A percentile compares a stretch with the other conserved stretches of the same genome.
Conservation (phyloP, 2,113 vertebrate species). For the Dasypus novemcinctus region DNA sequence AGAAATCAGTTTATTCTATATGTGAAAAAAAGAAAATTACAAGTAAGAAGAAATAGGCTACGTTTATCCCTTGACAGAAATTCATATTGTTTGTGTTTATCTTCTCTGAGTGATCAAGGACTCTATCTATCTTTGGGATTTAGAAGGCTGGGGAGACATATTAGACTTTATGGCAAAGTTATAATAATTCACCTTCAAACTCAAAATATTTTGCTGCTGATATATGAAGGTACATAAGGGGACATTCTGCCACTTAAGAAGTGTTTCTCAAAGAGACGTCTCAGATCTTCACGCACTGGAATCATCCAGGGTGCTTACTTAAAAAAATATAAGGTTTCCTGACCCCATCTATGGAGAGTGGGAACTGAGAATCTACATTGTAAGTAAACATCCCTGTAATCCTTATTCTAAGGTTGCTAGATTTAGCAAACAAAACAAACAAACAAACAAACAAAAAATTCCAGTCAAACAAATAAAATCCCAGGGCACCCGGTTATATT, state of each 20-base stretch:
- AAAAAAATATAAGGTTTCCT: not conserved
- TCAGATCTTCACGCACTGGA: not conserved
- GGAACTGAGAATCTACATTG: not conserved
- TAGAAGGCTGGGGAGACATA: constrained; percentile 41
- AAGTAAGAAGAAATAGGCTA: constrained; percentile 56
- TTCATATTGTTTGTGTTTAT: not conserved
- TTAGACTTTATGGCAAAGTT: constrained; percentile 32
- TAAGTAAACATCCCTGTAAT: not conserved
- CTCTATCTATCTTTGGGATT: constrained; percentile 34
- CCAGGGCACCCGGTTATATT: not conserved
- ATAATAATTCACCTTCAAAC: constrained; percentile 40
- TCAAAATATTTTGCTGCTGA: constrained; percentile 30
- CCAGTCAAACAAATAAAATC: not conserved
- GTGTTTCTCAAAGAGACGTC: not conserved
- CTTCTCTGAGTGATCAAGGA: not conserved
- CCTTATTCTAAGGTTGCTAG: not conserved
- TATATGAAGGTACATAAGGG: not conserved
- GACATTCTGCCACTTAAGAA: not conserved
- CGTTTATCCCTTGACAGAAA: constrained; percentile 65
- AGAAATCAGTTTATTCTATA: constrained; percentile 74
- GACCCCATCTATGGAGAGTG: not conserved
- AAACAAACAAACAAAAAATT: not conserved
- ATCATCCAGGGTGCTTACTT: not conserved
- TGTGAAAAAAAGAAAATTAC: constrained; percentile 68
- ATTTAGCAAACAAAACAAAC: constrained; percentile 33